Percentiles rank a stretch among this genome's conserved stretches.
These are phyloP conservation scores for Arion vulgaris DNA, from an alignment of 1,140 invertebrate species.

Conservation along the genomic window DNA sequence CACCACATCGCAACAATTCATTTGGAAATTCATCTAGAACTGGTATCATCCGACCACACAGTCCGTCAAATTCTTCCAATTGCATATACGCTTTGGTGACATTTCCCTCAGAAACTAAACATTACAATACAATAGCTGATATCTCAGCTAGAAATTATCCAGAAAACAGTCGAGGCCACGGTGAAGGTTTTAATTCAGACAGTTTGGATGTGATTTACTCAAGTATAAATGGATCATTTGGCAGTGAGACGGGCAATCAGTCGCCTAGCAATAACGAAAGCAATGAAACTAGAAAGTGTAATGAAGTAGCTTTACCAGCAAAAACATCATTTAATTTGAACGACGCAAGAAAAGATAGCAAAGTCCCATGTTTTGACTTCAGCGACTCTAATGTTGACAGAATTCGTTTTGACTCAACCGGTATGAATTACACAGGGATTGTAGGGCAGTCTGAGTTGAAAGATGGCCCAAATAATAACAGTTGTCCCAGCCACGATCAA, in stretches of 20 bases:
- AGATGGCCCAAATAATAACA: not conserved
- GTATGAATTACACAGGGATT: not conserved
- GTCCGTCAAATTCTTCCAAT: constrained; percentile 11
- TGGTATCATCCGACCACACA: not conserved
- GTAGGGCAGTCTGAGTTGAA: not conserved
- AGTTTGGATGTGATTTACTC: not conserved
- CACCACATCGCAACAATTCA: not conserved
- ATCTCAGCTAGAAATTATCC: not conserved
- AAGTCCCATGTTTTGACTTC: not conserved
- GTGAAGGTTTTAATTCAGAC: not conserved
- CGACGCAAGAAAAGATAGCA: not conserved
- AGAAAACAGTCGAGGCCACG: not conserved
- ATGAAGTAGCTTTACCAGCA: not conserved
- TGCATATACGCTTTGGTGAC: constrained; percentile 30
- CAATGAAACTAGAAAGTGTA: not conserved
- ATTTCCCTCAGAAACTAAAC: constrained; percentile 30
- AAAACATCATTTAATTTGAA: not conserved
- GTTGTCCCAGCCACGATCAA: not conserved
- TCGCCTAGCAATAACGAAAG: not conserved
- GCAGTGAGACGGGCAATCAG: not conserved
- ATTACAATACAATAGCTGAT: constrained; percentile 35
- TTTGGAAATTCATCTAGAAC: not conserved
- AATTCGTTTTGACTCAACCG: not conserved
- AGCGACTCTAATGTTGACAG: not conserved
- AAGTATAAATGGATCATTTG: constrained; percentile 5